Evolutionary conservation across 2,888 invertebrate species (phyloP).

Genomic region (Clistopyga incitator): DNA sequence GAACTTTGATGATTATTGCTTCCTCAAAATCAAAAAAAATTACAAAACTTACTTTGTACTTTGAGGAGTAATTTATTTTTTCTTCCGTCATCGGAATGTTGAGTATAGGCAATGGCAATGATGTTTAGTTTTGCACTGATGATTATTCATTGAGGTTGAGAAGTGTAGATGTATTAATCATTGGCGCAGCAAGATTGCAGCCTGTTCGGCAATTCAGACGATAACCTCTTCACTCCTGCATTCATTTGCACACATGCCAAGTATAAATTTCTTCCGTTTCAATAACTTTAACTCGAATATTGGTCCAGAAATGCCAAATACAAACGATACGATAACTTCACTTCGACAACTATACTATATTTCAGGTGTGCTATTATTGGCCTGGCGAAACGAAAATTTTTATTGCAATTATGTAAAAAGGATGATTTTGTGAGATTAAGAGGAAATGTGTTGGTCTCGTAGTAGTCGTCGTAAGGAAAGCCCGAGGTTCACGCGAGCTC

Average conservation of each 20-base stretch:
- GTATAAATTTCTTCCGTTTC: slow-evolving; percentile 1
- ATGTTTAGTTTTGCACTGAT: slow-evolving; percentile 7
- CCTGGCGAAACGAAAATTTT: too few relatives aligned
- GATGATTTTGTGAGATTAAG: not conserved
- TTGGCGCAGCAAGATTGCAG: slow-evolving; percentile 14
- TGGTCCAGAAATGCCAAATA: not conserved
- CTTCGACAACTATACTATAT: too few relatives aligned
- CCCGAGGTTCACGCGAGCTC: slow-evolving; percentile 41
- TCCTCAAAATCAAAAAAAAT: not conserved
- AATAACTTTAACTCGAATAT: not conserved
- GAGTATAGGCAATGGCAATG: too few relatives aligned
- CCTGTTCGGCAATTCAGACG: slow-evolving; percentile 14
- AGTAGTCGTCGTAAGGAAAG: not conserved
- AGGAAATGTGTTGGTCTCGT: not conserved
- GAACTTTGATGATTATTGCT: too few relatives aligned
- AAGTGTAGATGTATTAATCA: slow-evolving; percentile 12
- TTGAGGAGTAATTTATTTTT: not conserved
- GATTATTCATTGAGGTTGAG: slow-evolving; percentile 21
- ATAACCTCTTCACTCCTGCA: slow-evolving; percentile 28
- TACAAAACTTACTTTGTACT: not conserved
- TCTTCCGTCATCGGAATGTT: not conserved
- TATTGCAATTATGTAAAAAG: not conserved
- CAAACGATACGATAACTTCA: not conserved
- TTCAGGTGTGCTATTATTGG: too few relatives aligned
- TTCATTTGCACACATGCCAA: not conserved